Base-by-base conservation (phyloP, 2,888 invertebrate species). In the Ochropacha duplaris region DNA sequence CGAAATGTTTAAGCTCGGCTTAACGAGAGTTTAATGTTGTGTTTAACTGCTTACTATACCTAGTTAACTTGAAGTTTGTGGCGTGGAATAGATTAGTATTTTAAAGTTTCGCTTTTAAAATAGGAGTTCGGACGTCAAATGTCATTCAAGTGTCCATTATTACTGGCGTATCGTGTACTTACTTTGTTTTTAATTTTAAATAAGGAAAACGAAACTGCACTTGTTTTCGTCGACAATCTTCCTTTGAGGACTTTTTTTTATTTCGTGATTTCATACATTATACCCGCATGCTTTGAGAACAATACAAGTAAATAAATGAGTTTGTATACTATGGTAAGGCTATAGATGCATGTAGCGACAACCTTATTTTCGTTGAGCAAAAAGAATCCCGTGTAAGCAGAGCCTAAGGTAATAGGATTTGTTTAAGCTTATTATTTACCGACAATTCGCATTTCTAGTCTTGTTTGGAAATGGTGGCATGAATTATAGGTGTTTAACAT, bases 21-120 rank as follows among this genome's bases (percentile, higher is more conserved):
- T 78, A 78, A 78, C 78, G 78, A 78, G 76, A 74, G 69, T 78
- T 78, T 78, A 78, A 78, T 78, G 78, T 78, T 72, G 74, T 75
- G 63, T 62, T 64, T 59, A 61, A 62, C 58, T 44, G 44, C 44
- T 62, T 57, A 51, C 50, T 55, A 55, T 60, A 65, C 65, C 54
- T 49, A 44, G 56, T 28, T 61, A 64, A 52, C 60, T 61, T 58
- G 58, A 61, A 55, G 65, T 71, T 64, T 67, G 64, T 72, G 65
- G 58, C 59, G 69, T 62, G 69, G 73, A 72, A 73, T 69, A 73
- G 72, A 72, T 72, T 71, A 66, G 59, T 65, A 63, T 54, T 62
- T 70, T 72, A 62, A 65, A 68, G 64, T 66, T 67, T 69, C 65
- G 63, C 66, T 62, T 55, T 24, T 64, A 54, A 49, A 56, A 59